Percentiles rank a stretch among this genome's conserved stretches.
Evolutionary conservation across 2,797 vertebrate species (phyloP).

Genomic region (Arrhamphus sclerolepis): DNA sequence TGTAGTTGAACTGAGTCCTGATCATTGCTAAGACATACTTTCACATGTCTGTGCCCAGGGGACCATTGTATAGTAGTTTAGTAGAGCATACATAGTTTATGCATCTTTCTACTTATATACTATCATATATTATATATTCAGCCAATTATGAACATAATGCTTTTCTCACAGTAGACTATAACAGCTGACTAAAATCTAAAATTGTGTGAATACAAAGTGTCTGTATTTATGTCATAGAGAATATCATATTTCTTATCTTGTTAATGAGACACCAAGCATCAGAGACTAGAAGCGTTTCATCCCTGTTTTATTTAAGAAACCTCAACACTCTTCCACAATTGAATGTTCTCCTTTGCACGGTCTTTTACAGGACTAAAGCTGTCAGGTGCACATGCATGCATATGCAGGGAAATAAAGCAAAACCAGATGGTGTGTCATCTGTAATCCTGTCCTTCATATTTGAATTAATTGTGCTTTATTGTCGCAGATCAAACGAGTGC

Average conservation of each 20-base stretch:
- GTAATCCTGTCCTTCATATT: background rate
- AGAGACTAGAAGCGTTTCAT: background rate
- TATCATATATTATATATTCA: too few species aligned
- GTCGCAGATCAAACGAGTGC: constrained; percentile 18
- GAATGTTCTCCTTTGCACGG: constrained; percentile 17
- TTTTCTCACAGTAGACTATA: background rate
- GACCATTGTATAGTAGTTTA: too few species aligned
- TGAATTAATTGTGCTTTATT: constrained; percentile 31
- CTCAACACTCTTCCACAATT: constrained; percentile 17
- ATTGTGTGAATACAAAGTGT: background rate
- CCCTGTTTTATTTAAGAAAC: constrained; percentile 47
- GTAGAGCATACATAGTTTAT: background rate
- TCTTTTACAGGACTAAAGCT: constrained; percentile 6
- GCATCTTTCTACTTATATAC: background rate
- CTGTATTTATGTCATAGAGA: background rate
- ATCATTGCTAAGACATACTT: background rate
- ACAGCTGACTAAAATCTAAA: background rate
- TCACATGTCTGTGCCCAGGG: background rate
- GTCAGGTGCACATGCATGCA: constrained; percentile 37
- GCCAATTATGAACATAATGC: too few species aligned
- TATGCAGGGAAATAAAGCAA: constrained; percentile 10
- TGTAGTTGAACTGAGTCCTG: background rate
- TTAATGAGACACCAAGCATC: background rate
- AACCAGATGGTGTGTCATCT: background rate
- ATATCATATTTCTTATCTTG: too few species aligned